A percentile compares a stretch with the other conserved stretches of the same genome.
These are phyloP conservation scores for Chinchilla lanigera DNA, from an alignment of 2,113 vertebrate species.

Conservation along the genomic window DNA sequence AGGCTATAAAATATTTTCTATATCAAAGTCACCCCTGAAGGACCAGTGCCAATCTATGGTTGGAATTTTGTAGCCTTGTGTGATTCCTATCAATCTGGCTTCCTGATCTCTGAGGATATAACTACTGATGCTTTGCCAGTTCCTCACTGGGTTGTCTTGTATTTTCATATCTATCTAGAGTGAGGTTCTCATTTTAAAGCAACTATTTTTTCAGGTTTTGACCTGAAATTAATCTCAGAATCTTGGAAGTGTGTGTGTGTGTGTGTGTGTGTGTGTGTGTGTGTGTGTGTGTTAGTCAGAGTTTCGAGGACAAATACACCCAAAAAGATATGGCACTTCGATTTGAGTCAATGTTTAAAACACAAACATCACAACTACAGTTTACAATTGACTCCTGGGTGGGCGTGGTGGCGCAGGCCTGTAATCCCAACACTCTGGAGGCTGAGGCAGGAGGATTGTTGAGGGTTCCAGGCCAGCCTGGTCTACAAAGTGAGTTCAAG, in stretches of 20 bases:
- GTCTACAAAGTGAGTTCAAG: background rate
- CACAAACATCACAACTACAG: background rate
- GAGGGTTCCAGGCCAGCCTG: background rate
- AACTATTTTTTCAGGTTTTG: background rate
- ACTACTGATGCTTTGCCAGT: background rate
- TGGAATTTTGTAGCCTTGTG: background rate
- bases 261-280: background rate
- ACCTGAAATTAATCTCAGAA: background rate
- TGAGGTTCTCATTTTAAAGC: conserved; percentile 11
- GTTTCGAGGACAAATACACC: conserved; percentile 13
- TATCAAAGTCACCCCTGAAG: background rate
- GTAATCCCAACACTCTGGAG: background rate
- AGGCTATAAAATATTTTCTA: conserved; percentile 34
- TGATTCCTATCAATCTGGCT: background rate
- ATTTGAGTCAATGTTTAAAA: conserved; percentile 30
- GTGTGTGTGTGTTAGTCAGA: background rate
- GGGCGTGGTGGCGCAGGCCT: background rate
- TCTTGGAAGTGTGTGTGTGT: background rate
- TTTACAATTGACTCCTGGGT: background rate
- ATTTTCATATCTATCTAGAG: conserved; percentile 37
- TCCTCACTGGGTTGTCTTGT: conserved; percentile 2
- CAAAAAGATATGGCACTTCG: background rate
- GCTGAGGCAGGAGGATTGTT: background rate
- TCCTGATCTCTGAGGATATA: background rate
- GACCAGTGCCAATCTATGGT: background rate